Base-by-base conservation (phyloP, 2,113 vertebrate genomes). In the Ia io region DNA sequence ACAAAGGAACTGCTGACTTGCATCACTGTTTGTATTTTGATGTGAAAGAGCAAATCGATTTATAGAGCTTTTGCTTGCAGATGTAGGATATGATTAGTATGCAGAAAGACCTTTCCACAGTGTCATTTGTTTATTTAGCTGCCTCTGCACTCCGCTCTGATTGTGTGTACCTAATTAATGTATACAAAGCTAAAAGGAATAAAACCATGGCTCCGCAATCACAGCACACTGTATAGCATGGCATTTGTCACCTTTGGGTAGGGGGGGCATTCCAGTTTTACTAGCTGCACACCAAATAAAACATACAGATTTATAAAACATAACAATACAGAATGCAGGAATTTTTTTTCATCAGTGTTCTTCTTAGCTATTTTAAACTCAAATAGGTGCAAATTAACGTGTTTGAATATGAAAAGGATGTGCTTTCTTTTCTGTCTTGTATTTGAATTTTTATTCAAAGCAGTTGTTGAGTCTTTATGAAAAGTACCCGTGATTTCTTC, bases 11-110 rank as follows among this genome's bases (percentile, higher is more conserved):
- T 99, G 99, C 99, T 99, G 99, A 99, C 99, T 99, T 98, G 99
- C 99, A 98, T 99, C 99, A 98, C 99, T 99, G 99, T 99, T 99
- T 99, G 99, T 99, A 99, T 99, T 99, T 99, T 99, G 99, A 99
- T 99, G 99, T 99, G 99, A 99, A 99, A 99, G 99, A 99, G 99
- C 99, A 99, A 99, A 99, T 99, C 99, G 99, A 99, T 99, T 99
- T 99, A 99, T 99, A 98, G 98, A 98, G 98, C 99, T 98, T 98
- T 98, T 98, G 98, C 98, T 98, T 98, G 99, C 99, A 99, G 98
- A 99, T 98, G 98, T 98, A 98, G 99, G 98, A 98, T 99, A 99
- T 99, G 99, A 99, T 99, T 99, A 99, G 99, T 99, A 99, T 99
- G 99, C 98, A 98, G 98, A 98, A 99, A 98, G 98, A 98, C 98